These are phyloP conservation scores for Drosophila basisetae DNA, from an alignment of 2,888 invertebrate genomes.

Conservation along the genomic window DNA sequence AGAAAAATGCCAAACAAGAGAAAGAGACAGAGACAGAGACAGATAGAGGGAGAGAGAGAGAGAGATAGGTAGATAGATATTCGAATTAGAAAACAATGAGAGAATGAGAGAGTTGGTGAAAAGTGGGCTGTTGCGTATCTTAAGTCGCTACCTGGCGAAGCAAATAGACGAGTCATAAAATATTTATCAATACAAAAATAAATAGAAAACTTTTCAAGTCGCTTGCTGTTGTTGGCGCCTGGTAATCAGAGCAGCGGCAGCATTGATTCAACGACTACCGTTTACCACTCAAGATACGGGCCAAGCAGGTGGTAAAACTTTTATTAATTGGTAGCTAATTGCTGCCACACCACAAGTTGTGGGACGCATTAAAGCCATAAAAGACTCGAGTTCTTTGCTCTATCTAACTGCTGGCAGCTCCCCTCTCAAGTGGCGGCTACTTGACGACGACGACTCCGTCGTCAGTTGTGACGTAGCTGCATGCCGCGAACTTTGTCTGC, in stretches of 20 bases:
- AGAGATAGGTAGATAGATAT: background rate
- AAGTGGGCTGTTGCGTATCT: constrained; percentile 31
- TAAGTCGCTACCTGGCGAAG: constrained; percentile 29
- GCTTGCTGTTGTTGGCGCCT: constrained; percentile 6
- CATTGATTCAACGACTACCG: constrained; percentile 35
- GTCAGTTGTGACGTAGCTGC: constrained; percentile 26
- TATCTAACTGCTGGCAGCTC: constrained; percentile 37
- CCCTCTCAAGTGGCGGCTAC: constrained; percentile 32
- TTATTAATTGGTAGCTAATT: constrained; percentile 72
- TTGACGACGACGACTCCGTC: constrained; percentile 7
- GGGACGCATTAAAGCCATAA: constrained; percentile 1
- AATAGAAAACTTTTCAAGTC: constrained; percentile 30
- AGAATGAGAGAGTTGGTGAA: background rate
- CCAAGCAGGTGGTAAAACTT: constrained; percentile 41
- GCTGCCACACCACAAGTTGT: constrained; percentile 12
- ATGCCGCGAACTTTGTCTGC: constrained; percentile 20
- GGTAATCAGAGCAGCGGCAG: constrained; percentile 33
- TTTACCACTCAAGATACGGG: constrained; percentile 37
- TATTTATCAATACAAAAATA: constrained; percentile 43
- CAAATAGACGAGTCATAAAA: constrained; percentile 23
- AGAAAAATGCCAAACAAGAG: constrained; percentile 6
- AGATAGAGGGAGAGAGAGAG: background rate
- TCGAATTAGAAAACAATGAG: background rate
- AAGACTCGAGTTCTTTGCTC: constrained; percentile 16
- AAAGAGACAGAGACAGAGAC: background rate